Base-by-base conservation (phyloP, 2,113 vertebrate genomes). In the Pterocles gutturalis region DNA sequence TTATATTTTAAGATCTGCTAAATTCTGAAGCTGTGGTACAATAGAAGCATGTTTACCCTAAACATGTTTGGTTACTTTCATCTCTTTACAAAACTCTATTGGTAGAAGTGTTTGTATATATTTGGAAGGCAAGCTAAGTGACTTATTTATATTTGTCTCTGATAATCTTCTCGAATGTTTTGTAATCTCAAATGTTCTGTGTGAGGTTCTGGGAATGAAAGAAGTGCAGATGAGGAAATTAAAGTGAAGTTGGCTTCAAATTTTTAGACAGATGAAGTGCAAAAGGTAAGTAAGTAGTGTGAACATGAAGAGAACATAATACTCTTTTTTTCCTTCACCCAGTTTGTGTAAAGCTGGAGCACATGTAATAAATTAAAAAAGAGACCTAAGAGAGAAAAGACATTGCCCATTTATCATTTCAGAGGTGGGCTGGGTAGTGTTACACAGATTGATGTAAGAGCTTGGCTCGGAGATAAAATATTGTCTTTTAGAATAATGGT, bases 1-100 rank as follows among this genome's bases (percentile, higher is more conserved):
- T 83, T 66, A 26, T 69, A 87, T 87, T 96, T 97, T 69, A 93
- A 96, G 90, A 79, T 82, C 92, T 95, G 80, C 80, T 84, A n/a
- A 33, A 76, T 94, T 91, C 87, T 76, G 94, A 84, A 97, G 87
- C 90, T 89, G 83, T 67, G 89, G 64, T 76, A 89, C 83, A 95
- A 95, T 91, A 54, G 94, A 67, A 83, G 72, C 60, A 29, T 89
- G 77, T 95, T 96, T 97, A 89, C 67, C 31, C 77, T 62, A 62
- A 91, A 83, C 87, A 78, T 1, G 10, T 36, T 83, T 8, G 93
- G 86, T 90, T 91, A 5, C 94, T 97, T 95, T 95, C 31, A 83
- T 89, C 70, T 87, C 67, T 93, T 90, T 61, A 85, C 57, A 65
- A 36, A 92, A 51, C 46, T 53, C 49, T 70, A 3, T 51, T 62